These are phyloP conservation scores for Ooceraea biroi DNA, from an alignment of 1,140 invertebrate species.

Conservation along the genomic window DNA sequence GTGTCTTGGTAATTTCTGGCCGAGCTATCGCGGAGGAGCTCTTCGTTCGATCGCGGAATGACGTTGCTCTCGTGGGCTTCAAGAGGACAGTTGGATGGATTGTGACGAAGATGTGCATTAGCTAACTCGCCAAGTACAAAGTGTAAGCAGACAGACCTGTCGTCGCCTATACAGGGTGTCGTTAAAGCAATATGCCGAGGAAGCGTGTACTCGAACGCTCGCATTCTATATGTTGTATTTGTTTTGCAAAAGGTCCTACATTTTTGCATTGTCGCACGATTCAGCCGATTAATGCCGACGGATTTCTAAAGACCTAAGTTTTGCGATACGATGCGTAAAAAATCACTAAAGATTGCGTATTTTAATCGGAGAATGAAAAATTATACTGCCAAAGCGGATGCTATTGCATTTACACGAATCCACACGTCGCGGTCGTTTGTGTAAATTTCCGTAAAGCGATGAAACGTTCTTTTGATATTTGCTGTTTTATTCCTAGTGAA, in stretches of 20 bases:
- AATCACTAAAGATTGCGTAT: slow-evolving; percentile 57
- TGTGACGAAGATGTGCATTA: slow-evolving; percentile 40
- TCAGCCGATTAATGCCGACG: slow-evolving; percentile 58
- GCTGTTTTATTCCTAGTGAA: slow-evolving; percentile 77
- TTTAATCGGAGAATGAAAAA: slow-evolving; percentile 72
- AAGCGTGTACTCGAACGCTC: slow-evolving; percentile 53
- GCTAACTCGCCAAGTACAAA: slow-evolving; percentile 55
- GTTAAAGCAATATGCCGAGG: slow-evolving; percentile 47
- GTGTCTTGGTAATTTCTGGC: not conserved
- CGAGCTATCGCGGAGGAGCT: not conserved
- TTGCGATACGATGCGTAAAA: slow-evolving; percentile 53
- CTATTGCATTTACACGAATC: slow-evolving; percentile 81
- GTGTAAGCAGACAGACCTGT: slow-evolving; percentile 5
- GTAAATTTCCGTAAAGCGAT: slow-evolving; percentile 73
- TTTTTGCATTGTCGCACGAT: slow-evolving; percentile 74
- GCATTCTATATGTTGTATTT: slow-evolving; percentile 59
- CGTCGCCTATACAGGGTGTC: slow-evolving; percentile 60
- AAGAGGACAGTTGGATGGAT: slow-evolving; percentile 2
- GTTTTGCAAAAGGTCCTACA: slow-evolving; percentile 66
- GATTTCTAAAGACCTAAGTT: slow-evolving; percentile 66
- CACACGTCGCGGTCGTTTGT: slow-evolving; percentile 70
- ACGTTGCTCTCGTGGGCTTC: slow-evolving; percentile 9
- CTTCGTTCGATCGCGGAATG: not conserved
- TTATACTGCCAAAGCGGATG: slow-evolving; percentile 84
- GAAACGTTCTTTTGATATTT: slow-evolving; percentile 78